Base-by-base conservation (phyloP, 2,888 invertebrate species). In the Acanthopleura granulata region DNA sequence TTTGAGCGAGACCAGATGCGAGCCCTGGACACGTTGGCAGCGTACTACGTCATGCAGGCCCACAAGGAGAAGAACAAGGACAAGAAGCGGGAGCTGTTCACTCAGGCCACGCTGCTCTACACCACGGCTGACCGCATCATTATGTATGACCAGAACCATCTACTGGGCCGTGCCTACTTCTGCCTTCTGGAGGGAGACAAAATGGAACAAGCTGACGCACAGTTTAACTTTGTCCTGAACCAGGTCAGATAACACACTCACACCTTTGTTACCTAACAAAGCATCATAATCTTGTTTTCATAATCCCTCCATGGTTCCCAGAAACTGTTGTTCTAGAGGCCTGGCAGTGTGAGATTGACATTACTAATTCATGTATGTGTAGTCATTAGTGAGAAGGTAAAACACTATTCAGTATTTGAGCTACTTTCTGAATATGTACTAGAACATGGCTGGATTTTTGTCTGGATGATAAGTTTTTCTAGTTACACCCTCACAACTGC, bases 141-240 rank as follows among this genome's bases (percentile, higher is more conserved):
- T 86, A 99, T 99, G 99, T 99, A 99, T 91, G 99, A 99, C 89
- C 98, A 95, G 95, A 98, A 98, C 91, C 99, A 99, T 93, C 93
- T 99, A 80, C 93, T 99, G 81, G 99, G 99, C 0, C 93, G 99
- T 86, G 99, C 99, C 3, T 99, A 98, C 90, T 99, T 99, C 90
- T 99, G 98, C 87, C 93, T 99, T 14, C 92, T 99, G 51, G 99
- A 99, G 92, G 98, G 98, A 0, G 98, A 99, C 88, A 99, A 99
- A 92, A 97, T 99, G 96, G 99, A 99, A 80, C 99, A 99, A 91
- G 99, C 99, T 0, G 99, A 99, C 93, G 97, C 98, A 0, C 99
- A 99, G 90, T 99, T 99, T 90, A 99, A 99, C 92, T 99, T 99
- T 91, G 99, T 99, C 0, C 92, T 99, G 50, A 98, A 98, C 91